Conservation (phyloP, 2,888 invertebrate species). For the Leptothorax acervorum region DNA sequence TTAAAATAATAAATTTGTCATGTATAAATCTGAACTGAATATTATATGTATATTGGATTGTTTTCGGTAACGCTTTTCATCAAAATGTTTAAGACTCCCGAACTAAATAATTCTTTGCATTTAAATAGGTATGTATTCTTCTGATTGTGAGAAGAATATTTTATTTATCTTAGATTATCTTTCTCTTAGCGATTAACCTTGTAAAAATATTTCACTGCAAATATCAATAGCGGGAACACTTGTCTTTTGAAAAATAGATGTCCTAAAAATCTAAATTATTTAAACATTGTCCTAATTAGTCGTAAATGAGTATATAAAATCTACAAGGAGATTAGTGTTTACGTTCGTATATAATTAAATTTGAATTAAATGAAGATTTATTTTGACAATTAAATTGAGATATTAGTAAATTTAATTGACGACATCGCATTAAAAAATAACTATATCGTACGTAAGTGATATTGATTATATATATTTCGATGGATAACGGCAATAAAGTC, state of each 20-base stretch:
- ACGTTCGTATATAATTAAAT: not conserved
- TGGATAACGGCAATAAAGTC: constrained; percentile 22
- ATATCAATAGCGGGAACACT: not conserved
- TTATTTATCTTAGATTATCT: not conserved
- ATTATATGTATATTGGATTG: not conserved
- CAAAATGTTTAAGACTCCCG: not conserved
- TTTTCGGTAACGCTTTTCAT: not conserved
- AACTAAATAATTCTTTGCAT: not conserved
- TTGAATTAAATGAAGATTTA: not conserved
- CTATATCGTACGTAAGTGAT: not conserved
- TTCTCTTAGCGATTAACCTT: not conserved
- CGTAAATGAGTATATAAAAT: not conserved
- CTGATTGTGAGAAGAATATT: not conserved
- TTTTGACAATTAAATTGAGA: not conserved
- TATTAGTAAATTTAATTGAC: not conserved
- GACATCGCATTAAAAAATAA: not conserved
- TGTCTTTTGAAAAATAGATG: not conserved
- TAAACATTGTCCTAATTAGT: not conserved
- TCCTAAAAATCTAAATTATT: not conserved
- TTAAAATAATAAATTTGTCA: not conserved
- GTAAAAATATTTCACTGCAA: not conserved
- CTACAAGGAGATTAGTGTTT: not conserved
- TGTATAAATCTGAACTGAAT: not conserved
- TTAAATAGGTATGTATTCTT: not conserved
- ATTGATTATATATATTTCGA: not conserved